phyloP scores from a whole-genome alignment of 2,113 vertebrate genomes.

The Furnarius figulus region DNA sequence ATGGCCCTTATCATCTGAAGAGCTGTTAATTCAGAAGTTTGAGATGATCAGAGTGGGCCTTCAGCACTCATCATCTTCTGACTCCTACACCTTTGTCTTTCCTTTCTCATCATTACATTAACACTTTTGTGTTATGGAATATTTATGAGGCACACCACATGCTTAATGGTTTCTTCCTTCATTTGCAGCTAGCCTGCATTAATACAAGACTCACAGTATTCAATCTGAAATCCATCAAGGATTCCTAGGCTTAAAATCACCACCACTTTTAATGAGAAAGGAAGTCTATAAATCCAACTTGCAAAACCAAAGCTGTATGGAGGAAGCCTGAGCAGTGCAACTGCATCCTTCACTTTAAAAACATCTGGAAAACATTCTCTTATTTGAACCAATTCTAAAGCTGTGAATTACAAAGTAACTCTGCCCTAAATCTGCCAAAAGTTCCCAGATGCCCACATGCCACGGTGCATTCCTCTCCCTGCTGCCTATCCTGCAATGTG shows the following conservation, averaged over 20 bases:
- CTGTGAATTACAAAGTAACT: neutral
- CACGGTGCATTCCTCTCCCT: neutral
- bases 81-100: neutral
- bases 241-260: neutral
- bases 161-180: conserved; percentile 47
- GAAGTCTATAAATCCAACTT: conserved; percentile 31
- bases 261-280: conserved; percentile 2
- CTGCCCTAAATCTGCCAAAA: neutral
- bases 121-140: conserved; percentile 19
- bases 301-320: neutral
- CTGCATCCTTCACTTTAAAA: neutral
- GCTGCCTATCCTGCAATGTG: rapidly evolving
- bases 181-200: conserved; percentile 11
- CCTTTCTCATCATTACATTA: neutral
- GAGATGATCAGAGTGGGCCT: neutral
- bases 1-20: neutral
- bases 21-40: neutral
- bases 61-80: neutral
- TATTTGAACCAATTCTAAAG: neutral
- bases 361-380: neutral
- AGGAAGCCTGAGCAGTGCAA: neutral
- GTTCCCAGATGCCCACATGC: neutral
- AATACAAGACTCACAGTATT: conserved; percentile 9
- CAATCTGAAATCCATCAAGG: conserved; percentile 39
- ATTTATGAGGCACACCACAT: conserved; percentile 39